Evolutionary conservation across 1,140 invertebrate genomes (phyloP).

Genomic region (Drosophila ercepeae): DNA sequence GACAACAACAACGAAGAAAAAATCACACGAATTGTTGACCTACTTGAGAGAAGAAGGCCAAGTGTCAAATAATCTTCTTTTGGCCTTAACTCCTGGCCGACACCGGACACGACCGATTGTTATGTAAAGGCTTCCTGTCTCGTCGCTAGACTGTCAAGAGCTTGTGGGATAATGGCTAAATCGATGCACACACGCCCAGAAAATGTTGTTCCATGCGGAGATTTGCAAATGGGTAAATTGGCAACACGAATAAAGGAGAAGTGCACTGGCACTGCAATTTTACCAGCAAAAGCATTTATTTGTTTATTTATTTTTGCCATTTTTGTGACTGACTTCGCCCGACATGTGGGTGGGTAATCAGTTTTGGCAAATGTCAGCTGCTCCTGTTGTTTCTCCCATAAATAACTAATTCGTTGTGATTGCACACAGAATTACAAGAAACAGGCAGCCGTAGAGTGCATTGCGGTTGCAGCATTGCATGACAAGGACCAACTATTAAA

Average conservation of each 20-base stretch:
- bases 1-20: too few relatives aligned
- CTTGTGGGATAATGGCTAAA: conserved; percentile 67
- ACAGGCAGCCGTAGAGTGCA: conserved; percentile 23
- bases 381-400: conserved; percentile 10
- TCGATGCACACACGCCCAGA: conserved; percentile 40
- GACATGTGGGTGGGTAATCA: conserved; percentile 25
- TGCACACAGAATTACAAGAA: conserved; percentile 34
- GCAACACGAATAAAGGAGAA: background rate
- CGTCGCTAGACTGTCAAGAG: conserved; percentile 46
- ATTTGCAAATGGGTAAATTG: conserved; percentile 23
- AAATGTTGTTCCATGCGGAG: conserved; percentile 6
- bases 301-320: conserved; percentile 27
- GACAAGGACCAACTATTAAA: conserved; percentile 63
- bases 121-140: conserved; percentile 23
- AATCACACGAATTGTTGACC: conserved; percentile 51
- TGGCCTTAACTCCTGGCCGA: conserved; percentile 11
- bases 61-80: conserved; percentile 29
- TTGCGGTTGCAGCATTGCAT: conserved; percentile 61
- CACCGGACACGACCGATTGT: conserved; percentile 18
- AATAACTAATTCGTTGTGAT: conserved; percentile 54
- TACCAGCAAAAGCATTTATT: conserved; percentile 1
- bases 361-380: conserved; percentile 14
- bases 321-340: conserved; percentile 1
- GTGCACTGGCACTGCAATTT: background rate
- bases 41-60: conserved; percentile 45